phyloP scores from a whole-genome alignment of 1,140 invertebrate genomes.

The Cyphomyrmex costatus region DNA sequence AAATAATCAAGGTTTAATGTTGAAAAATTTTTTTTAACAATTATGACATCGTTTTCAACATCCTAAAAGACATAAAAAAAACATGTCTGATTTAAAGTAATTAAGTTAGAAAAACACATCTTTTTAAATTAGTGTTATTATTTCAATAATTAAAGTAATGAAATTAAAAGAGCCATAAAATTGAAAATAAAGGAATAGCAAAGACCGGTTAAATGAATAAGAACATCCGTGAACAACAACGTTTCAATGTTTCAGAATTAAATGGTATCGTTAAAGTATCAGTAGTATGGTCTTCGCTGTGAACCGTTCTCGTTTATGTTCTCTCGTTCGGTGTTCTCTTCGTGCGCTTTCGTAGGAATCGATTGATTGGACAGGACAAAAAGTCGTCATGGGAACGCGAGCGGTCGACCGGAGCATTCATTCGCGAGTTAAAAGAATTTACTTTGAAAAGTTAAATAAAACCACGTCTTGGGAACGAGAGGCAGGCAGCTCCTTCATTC shows the following conservation, averaged over 20 bases:
- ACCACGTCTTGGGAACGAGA: background rate
- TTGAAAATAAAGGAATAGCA: background rate
- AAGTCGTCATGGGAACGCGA: constrained; percentile 33
- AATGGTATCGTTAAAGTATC: constrained; percentile 24
- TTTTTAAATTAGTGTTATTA: background rate
- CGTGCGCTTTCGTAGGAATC: constrained; percentile 17
- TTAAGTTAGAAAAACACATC: too few species aligned
- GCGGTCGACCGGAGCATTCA: constrained; percentile 34
- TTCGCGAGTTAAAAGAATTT: constrained; percentile 61
- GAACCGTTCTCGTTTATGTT: constrained; percentile 45
- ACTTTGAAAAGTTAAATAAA: constrained; percentile 59
- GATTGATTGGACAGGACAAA: constrained; percentile 60
- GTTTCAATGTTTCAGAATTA: constrained; percentile 49
- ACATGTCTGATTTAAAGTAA: too few species aligned
- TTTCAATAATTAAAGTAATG: background rate
- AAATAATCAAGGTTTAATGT: too few species aligned
- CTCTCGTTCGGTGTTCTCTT: background rate
- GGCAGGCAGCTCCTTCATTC: background rate
- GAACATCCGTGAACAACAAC: constrained; percentile 4
- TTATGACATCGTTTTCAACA: too few species aligned
- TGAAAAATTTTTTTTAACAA: too few species aligned
- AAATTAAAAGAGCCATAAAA: background rate
- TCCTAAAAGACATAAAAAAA: too few species aligned
- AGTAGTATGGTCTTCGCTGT: background rate
- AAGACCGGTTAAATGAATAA: background rate